phyloP scores from a whole-genome alignment of 2,113 vertebrate genomes.

The Oplegnathus fasciatus region DNA sequence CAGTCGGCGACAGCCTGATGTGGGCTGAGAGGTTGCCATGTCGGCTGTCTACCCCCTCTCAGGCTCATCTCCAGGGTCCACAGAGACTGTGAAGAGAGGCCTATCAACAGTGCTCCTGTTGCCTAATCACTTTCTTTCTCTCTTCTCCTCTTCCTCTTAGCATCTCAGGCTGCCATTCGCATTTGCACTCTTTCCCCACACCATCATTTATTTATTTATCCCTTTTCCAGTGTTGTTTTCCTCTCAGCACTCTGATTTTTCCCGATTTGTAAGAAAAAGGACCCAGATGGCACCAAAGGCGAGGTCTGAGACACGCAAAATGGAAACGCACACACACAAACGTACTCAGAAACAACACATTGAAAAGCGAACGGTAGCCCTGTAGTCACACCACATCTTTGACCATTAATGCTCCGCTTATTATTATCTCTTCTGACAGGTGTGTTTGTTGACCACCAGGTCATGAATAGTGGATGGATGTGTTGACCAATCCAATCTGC shows the following conservation, averaged over 20 bases:
- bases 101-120: constrained; percentile 64
- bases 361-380: background rate
- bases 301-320: constrained; percentile 54
- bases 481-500: constrained; percentile 64
- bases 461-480: constrained; percentile 39
- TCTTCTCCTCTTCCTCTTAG: constrained; percentile 47
- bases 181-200: constrained; percentile 72
- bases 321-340: constrained; percentile 13
- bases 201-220: constrained; percentile 84
- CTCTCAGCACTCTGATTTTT: constrained; percentile 69
- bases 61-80: constrained; percentile 77
- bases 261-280: constrained; percentile 60
- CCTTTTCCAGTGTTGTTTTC: constrained; percentile 57
- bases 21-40: constrained; percentile 85
- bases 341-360: background rate
- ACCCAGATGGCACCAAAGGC: constrained; percentile 63
- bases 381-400: constrained; percentile 23
- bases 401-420: constrained; percentile 7
- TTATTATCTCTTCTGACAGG: constrained; percentile 52
- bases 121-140: constrained; percentile 75
- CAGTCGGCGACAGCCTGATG: constrained; percentile 80
- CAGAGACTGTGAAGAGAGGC: constrained; percentile 75
- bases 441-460: constrained; percentile 59
- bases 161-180: constrained; percentile 62
- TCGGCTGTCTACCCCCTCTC: constrained; percentile 74